Evolutionary conservation across 2,113 vertebrate species (phyloP), one percentile per base, ranked within the genome.

Genomic region (Catagonus wagneri): DNA sequence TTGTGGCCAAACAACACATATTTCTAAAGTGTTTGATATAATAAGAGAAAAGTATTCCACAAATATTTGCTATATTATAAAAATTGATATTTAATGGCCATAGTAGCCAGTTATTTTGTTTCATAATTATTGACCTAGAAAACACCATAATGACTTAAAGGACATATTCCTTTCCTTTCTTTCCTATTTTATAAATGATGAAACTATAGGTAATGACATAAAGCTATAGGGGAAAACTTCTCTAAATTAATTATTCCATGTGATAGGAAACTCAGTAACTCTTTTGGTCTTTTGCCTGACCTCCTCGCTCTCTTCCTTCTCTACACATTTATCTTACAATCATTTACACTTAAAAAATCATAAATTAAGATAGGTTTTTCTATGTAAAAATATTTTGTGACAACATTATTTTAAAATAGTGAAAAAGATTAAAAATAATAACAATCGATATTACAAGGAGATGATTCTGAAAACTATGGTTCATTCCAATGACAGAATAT

Each of bases 301-400:
- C 34, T 1, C 60, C 16, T 1, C 12, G 15, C 27, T n/a, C 13
- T 23, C 65, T 52, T 50, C 19, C 34, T 11, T 72, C 20, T 20
- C 39, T 66, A 44, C 13, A 90, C n/a, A 44, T 44, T 44, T 44
- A 44, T 72, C 20, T 74, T 61, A 50, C 56, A 75, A 80, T 52
- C 95, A 94, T 29, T 74, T 25, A 75, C n/a, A n/a, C 39, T 75
- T 85, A 44, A 80, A 87, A 68, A 65, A 65, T 27, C 36, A 80
- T 50, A 75, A 83, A 81, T 65, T n/a, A 86, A 95, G 68, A 80
- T 34, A 83, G 27, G 6, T 2, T 90, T 86, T 95, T 44, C 39
- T 32, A 54, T 20, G 50, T 79, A 75, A 93, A 93, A 19, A 76
- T 52, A 78, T 39, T 10, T 7, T 74, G 19, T 13, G 27, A 72